These are phyloP conservation scores for Pionites leucogaster DNA, from an alignment of 2,113 vertebrate genomes.

Conservation along the genomic window DNA sequence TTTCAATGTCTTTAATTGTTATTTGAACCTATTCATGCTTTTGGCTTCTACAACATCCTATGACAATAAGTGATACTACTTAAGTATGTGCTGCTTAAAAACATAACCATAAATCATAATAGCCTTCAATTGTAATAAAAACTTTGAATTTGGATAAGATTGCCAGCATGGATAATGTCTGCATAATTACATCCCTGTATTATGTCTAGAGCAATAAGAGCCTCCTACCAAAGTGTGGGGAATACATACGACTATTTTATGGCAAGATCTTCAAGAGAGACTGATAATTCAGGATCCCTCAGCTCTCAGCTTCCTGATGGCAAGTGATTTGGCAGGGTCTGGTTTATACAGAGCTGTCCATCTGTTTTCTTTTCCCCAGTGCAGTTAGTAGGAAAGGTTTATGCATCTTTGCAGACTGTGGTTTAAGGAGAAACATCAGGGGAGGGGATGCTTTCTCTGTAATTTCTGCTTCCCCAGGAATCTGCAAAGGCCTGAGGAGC, in stretches of 20 bases:
- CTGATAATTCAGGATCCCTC: not conserved
- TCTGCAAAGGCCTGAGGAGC: not conserved
- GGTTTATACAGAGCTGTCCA: not conserved
- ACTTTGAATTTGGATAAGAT: not conserved
- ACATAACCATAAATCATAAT: not conserved
- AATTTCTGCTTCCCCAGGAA: not conserved
- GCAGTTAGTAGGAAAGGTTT: not conserved
- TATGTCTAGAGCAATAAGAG: not conserved
- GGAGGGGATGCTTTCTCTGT: not conserved
- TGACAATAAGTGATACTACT: not conserved
- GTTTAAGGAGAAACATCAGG: not conserved
- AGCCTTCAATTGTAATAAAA: not conserved
- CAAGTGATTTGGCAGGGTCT: not conserved
- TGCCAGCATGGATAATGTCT: not conserved
- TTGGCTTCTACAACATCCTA: not conserved
- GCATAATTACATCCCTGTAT: not conserved
- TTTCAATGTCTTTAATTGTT: not conserved
- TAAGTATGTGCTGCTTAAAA: not conserved
- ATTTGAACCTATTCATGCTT: not conserved
- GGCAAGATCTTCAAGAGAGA: not conserved
- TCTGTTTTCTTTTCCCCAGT: not conserved
- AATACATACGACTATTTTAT: accelerated
- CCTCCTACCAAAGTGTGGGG: not conserved
- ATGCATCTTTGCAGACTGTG: not conserved
- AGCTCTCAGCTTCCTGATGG: not conserved